These are phyloP conservation scores for Pseudococcus longispinus DNA, from an alignment of 2,888 invertebrate genomes.

Conservation along the genomic window DNA sequence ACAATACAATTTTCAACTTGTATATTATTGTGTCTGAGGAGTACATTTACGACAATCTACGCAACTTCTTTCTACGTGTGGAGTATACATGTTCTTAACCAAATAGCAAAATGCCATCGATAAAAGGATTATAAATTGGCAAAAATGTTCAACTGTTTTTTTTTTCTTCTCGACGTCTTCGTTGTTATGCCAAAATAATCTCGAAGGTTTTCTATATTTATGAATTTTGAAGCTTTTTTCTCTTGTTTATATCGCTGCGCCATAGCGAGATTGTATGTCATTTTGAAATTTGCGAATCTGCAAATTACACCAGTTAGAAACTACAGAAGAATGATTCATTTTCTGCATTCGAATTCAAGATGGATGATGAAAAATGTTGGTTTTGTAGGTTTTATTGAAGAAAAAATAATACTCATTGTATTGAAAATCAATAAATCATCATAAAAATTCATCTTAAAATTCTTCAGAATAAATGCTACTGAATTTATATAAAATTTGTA, in stretches of 20 bases:
- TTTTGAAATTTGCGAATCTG: neutral
- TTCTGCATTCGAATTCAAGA: too few relatives aligned
- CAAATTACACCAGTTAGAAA: neutral
- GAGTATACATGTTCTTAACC: neutral
- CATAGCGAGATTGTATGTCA: neutral
- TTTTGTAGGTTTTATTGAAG: too few relatives aligned
- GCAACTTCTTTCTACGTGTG: neutral
- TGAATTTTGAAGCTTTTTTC: constrained; percentile 10
- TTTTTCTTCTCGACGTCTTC: neutral
- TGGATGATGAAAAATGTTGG: too few relatives aligned
- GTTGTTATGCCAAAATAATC: neutral
- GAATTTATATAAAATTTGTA: too few relatives aligned
- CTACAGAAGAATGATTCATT: too few relatives aligned
- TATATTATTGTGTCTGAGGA: neutral
- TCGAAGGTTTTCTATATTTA: neutral
- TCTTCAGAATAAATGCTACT: too few relatives aligned
- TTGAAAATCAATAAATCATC: too few relatives aligned
- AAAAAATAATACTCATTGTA: too few relatives aligned
- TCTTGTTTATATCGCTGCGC: neutral
- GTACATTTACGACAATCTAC: constrained; percentile 13
- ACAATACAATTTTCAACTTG: constrained; percentile 12
- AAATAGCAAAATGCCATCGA: neutral
- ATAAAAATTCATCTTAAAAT: too few relatives aligned
- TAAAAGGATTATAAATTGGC: constrained; percentile 44
- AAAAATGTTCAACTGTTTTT: neutral